These are phyloP conservation scores for Botia kubotai DNA, from an alignment of 2,797 vertebrate species.

Conservation along the genomic window DNA sequence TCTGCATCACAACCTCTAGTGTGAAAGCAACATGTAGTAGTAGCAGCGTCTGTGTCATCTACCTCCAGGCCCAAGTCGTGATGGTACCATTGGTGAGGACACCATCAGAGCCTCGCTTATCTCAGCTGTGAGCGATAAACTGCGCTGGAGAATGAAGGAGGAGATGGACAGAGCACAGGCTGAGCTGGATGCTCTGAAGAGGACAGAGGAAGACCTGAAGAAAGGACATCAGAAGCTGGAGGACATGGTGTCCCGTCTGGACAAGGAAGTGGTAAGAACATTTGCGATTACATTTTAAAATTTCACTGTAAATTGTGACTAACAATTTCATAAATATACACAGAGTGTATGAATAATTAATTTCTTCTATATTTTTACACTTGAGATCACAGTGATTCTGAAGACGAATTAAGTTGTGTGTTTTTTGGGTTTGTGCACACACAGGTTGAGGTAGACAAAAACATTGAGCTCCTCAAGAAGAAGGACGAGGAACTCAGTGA, in stretches of 20 bases:
- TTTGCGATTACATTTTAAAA: neutral
- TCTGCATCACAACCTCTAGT: too few relatives aligned
- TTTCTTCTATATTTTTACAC: neutral
- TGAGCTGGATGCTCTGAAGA: constrained; percentile 94
- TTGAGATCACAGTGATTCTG: neutral
- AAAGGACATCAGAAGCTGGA: constrained; percentile 98
- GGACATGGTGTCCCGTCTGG: constrained; percentile 94
- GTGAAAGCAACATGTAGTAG: neutral
- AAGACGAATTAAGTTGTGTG: neutral
- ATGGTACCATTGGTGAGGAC: constrained; percentile 96
- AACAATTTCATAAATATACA: too few relatives aligned
- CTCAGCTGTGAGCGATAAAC: constrained; percentile 95
- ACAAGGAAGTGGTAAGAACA: constrained; percentile 94
- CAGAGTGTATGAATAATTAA: too few relatives aligned
- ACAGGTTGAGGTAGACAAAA: constrained; percentile 94
- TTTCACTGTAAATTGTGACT: neutral
- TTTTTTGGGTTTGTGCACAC: constrained; percentile 15
- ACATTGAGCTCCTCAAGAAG: constrained; percentile 95
- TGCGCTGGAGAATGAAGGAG: constrained; percentile 98
- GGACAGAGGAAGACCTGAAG: constrained; percentile 96
- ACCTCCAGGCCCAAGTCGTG: constrained; percentile 86
- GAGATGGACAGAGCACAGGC: constrained; percentile 98
- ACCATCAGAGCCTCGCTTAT: constrained; percentile 97
- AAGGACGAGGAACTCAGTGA: constrained; percentile 97
- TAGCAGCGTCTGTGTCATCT: neutral